Base-by-base conservation (phyloP, 2,888 invertebrate genomes). In the Perizoma affinitatum region DNA sequence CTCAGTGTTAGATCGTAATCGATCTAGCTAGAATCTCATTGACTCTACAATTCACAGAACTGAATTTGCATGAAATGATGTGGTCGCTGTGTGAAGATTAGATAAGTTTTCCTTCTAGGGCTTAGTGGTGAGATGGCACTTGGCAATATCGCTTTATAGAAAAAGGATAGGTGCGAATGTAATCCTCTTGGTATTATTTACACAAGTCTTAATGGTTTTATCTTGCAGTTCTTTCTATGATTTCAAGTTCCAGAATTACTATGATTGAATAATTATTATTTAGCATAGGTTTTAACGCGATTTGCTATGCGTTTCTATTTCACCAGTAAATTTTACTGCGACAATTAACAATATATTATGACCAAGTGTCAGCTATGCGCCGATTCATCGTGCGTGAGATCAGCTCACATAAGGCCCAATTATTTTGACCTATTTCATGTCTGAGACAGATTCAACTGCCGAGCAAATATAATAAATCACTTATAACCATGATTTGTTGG, bases 21-120 rank as follows among this genome's bases (percentile, higher is more conserved):
- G 52, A 59, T 63, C 42, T 65, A 57, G 40, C 63, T 64, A 60
- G 62, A 68, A 66, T 58, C 58, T 66, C 67, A 65, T 61, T 63
- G 58, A 58, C 53, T 43, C 58, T 66, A 61, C 67, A 56, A 67
- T 73, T 76, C 70, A 62, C 64, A 65, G 68, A 67, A 65, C 53
- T 51, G 42, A 67, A 72, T 75, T 71, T 69, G 68, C 74, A 76
- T 73, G 56, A 70, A 71, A 66, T 70, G 58, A 70, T 74, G 68
- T 63, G 59, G 60, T 64, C 33, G 46, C 38, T 49, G 40, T 60
- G 40, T 52, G 47, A 53, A 50, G 49, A 64, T 70, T 64, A 68
- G 67, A 65, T 66, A 65, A 65, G 69, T 60, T 69, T 69, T 66
- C 71, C 71, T 66, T 71, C 54, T 68, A 70, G 65, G 69, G 63